Percentiles rank a stretch among this genome's conserved stretches.
Evolutionary conservation across 2,888 invertebrate genomes (phyloP).

Genomic region (Podotricha telesiphe): DNA sequence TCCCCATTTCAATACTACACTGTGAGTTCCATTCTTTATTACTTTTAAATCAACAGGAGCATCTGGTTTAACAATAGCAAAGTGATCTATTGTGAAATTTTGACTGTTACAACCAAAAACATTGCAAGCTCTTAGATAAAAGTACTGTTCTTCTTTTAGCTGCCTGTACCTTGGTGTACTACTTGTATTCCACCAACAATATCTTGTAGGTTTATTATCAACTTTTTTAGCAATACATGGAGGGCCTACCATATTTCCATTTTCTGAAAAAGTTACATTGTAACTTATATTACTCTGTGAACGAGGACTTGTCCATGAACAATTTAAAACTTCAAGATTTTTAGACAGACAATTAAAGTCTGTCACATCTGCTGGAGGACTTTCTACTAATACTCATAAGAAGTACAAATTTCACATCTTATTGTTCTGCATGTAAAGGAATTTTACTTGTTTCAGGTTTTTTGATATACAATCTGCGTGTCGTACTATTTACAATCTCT

Average conservation of each 20-base stretch:
- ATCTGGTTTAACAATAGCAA: constrained; percentile 71
- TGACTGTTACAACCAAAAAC: constrained; percentile 81
- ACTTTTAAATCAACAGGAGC: constrained; percentile 60
- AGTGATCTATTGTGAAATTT: constrained; percentile 84
- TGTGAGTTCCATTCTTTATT: constrained; percentile 61
- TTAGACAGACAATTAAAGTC: constrained; percentile 89
- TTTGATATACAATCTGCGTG: constrained; percentile 82
- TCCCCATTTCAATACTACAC: constrained; percentile 67
- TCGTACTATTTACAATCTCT: constrained; percentile 84
- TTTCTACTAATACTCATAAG: constrained; percentile 72
- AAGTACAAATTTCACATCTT: constrained; percentile 59
- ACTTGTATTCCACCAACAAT: constrained; percentile 64
- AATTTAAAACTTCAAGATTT: constrained; percentile 89
- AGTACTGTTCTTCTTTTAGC: constrained; percentile 76
- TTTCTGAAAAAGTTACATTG: constrained; percentile 58
- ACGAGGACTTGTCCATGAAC: constrained; percentile 87
- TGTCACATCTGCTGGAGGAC: constrained; percentile 84
- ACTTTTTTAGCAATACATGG: constrained; percentile 53
- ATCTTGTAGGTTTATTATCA: constrained; percentile 49
- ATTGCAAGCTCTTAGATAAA: constrained; percentile 85
- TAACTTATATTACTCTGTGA: constrained; percentile 66
- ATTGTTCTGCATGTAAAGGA: constrained; percentile 81
- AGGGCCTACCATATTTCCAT: constrained; percentile 53
- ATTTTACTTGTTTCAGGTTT: constrained; percentile 78
- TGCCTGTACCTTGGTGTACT: constrained; percentile 74